phyloP scores from a whole-genome alignment of 2,888 invertebrate species.

The Patella pellucida region DNA sequence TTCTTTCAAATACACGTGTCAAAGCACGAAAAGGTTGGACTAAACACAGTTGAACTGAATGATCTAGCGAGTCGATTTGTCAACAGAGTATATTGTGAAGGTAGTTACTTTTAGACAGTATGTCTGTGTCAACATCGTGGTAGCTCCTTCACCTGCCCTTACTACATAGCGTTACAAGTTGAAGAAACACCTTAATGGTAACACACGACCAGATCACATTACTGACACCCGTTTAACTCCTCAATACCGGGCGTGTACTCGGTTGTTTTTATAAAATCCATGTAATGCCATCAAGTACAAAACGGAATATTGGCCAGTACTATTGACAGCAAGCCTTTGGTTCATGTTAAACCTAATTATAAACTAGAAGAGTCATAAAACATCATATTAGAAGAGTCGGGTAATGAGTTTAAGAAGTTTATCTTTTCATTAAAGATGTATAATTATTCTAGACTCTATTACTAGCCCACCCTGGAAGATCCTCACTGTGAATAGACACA shows the following conservation, averaged over 20 bases:
- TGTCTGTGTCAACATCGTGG: constrained; percentile 21
- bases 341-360: constrained; percentile 14
- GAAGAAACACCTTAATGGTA: constrained; percentile 1
- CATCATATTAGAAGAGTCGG: too few relatives aligned
- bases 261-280: constrained; percentile 30
- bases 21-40: not conserved
- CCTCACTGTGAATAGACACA: not conserved
- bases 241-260: constrained; percentile 24
- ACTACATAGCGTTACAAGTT: constrained; percentile 5
- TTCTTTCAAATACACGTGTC: not conserved
- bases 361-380: not conserved
- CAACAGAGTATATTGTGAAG: constrained; percentile 3
- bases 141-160: constrained; percentile 18
- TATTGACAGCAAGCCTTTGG: constrained; percentile 10
- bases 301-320: constrained; percentile 15
- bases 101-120: constrained; percentile 27
- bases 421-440: constrained; percentile 14
- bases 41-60: constrained; percentile 5
- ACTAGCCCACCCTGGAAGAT: constrained; percentile 14
- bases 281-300: constrained; percentile 26
- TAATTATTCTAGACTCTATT: constrained; percentile 1
- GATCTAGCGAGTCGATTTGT: not conserved
- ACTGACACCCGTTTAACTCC: constrained; percentile 26
- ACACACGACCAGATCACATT: constrained; percentile 21
- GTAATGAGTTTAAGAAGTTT: not conserved